Evolutionary conservation across 2,113 vertebrate genomes (phyloP).

Genomic region (Oryzias javanicus): DNA sequence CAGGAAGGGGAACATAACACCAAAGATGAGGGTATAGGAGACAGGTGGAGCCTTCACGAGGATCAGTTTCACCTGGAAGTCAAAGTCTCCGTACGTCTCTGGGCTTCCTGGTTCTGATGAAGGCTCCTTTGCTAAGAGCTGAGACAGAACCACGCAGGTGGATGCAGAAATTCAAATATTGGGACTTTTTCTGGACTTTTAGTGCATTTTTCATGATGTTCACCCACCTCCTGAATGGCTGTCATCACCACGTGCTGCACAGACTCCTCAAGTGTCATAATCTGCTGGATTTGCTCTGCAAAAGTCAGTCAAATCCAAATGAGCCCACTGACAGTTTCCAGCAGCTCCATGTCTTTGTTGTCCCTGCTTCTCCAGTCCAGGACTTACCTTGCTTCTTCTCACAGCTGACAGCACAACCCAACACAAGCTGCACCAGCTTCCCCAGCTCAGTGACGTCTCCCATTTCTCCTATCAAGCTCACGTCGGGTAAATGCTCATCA

Average conservation of each 20-base stretch:
- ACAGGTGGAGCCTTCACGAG: not conserved
- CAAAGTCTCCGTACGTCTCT: slow-evolving; percentile 86
- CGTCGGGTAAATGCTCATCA: slow-evolving; percentile 83
- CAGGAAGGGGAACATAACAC: not conserved
- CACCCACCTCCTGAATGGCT: slow-evolving; percentile 89
- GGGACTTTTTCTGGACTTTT: no score
- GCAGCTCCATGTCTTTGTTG: not conserved
- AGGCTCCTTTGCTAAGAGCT: slow-evolving; percentile 85
- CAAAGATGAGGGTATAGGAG: slow-evolving; percentile 6
- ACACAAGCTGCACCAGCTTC: slow-evolving; percentile 86
- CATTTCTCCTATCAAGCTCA: slow-evolving; percentile 83
- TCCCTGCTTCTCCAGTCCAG: not conserved
- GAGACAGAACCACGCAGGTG: slow-evolving; percentile 31
- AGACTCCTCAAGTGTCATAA: slow-evolving; percentile 90
- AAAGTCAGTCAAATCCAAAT: slow-evolving; percentile 47
- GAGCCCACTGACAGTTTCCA: slow-evolving; percentile 10
- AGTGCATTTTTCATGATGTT: slow-evolving; percentile 20
- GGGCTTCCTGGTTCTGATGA: slow-evolving; percentile 72
- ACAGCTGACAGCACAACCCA: slow-evolving; percentile 89
- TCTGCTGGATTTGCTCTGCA: slow-evolving; percentile 89
- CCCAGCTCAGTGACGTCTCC: slow-evolving; percentile 82
- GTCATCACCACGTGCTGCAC: slow-evolving; percentile 93
- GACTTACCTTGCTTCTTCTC: slow-evolving; percentile 88
- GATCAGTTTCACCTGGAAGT: slow-evolving; percentile 81
- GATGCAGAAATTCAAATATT: not conserved